These are phyloP conservation scores for Tinamus guttatus DNA, from an alignment of 2,113 vertebrate species.

Conservation along the genomic window DNA sequence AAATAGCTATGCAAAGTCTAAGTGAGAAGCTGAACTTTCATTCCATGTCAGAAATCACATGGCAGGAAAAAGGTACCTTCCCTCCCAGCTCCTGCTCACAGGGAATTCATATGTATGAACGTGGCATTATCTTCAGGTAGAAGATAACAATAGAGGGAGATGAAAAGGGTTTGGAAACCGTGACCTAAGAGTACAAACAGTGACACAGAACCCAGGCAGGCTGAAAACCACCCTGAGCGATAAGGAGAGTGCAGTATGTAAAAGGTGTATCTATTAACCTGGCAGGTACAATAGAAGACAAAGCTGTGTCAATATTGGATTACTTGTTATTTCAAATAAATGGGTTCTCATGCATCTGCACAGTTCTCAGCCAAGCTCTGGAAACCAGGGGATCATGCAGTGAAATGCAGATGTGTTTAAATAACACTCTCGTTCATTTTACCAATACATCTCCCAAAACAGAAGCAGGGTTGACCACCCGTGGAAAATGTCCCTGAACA, in stretches of 20 bases:
- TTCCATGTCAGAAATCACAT: not conserved
- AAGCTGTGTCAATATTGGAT: constrained; percentile 43
- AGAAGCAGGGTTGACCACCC: not conserved
- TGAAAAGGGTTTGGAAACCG: constrained; percentile 40
- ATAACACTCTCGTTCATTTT: not conserved
- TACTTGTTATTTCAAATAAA: constrained; percentile 27
- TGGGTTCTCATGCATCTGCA: not conserved
- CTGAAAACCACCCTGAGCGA: constrained; percentile 17
- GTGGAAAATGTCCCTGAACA: not conserved
- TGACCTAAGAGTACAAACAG: constrained; percentile 52
- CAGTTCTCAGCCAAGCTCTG: constrained; percentile 9
- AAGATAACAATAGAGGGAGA: constrained; percentile 35
- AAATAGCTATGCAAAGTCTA: not conserved
- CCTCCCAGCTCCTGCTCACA: not conserved
- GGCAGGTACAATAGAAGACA: constrained; percentile 40
- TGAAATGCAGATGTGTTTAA: constrained; percentile 17
- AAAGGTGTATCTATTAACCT: constrained; percentile 49
- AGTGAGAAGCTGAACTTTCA: not conserved
- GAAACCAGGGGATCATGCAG: not conserved
- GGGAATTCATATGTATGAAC: not conserved
- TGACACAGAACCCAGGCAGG: constrained; percentile 29
- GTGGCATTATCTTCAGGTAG: constrained; percentile 29
- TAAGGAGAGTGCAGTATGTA: constrained; percentile 31
- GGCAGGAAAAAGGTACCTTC: not conserved
- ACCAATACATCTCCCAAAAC: not conserved